Percentiles rank a stretch among this genome's conserved stretches.
phyloP scores from a whole-genome alignment of 1,140 invertebrate species.

The Elymnias hypermnestra region DNA sequence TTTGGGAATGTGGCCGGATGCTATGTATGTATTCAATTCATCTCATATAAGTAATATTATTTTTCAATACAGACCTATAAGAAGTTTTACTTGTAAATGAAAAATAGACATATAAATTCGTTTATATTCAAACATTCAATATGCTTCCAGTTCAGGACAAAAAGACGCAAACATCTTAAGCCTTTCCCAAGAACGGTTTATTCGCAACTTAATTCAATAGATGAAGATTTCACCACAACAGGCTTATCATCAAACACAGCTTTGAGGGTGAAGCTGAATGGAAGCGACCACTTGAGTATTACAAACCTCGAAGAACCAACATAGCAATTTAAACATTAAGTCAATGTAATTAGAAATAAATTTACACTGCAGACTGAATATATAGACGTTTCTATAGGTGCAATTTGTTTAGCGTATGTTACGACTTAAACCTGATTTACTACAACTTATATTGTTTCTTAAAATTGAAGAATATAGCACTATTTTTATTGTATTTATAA shows the following conservation, averaged over 20 bases:
- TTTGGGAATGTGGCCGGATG: too few species aligned
- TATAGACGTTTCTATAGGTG: constrained; percentile 49
- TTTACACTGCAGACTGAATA: constrained; percentile 70
- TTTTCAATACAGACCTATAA: too few species aligned
- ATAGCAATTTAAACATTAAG: constrained; percentile 53
- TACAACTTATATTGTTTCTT: not conserved
- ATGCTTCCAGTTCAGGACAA: constrained; percentile 52
- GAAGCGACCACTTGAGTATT: constrained; percentile 23
- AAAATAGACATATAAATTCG: too few species aligned
- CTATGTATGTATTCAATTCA: too few species aligned
- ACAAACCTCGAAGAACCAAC: constrained; percentile 58
- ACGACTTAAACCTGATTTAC: not conserved
- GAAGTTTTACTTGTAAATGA: too few species aligned
- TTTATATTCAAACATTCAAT: too few species aligned
- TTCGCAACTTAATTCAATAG: constrained; percentile 59
- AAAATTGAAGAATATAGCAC: too few species aligned
- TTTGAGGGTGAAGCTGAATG: constrained; percentile 34
- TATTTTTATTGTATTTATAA: too few species aligned
- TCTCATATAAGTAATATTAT: too few species aligned
- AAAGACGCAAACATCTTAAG: constrained; percentile 39
- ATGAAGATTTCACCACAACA: constrained; percentile 52
- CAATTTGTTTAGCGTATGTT: constrained; percentile 17
- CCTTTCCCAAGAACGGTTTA: constrained; percentile 56
- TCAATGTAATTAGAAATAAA: constrained; percentile 53
- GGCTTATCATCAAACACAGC: constrained; percentile 46